These are phyloP conservation scores for Yponomeuta plumbellus DNA, from an alignment of 2,888 invertebrate species.

Conservation along the genomic window DNA sequence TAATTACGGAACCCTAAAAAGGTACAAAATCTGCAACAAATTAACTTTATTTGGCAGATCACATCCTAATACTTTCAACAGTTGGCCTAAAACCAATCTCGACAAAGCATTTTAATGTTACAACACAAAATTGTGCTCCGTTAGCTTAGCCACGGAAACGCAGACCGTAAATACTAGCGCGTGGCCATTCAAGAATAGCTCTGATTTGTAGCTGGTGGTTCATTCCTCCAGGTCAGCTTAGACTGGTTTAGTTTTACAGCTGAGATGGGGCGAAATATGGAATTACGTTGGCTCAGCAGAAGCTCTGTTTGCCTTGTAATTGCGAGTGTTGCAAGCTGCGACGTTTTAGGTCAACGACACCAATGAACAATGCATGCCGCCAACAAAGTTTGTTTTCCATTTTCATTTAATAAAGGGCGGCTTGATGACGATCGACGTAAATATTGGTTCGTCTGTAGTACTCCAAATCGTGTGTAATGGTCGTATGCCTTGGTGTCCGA, in stretches of 20 bases:
- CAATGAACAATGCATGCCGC: background rate
- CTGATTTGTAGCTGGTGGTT: background rate
- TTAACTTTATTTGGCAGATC: background rate
- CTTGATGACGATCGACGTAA: background rate
- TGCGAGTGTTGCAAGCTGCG: background rate
- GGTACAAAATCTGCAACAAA: too few species aligned
- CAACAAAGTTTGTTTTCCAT: background rate
- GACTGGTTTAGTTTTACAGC: background rate
- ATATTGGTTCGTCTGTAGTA: too few species aligned
- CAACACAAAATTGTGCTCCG: constrained; percentile 7
- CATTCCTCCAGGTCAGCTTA: background rate
- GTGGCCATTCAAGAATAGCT: background rate
- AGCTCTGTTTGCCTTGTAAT: background rate
- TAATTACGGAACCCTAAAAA: too few species aligned
- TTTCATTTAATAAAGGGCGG: background rate
- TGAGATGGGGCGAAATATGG: background rate
- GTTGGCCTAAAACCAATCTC: background rate
- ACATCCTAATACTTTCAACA: background rate
- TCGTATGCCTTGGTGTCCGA: too few species aligned
- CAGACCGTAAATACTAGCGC: background rate
- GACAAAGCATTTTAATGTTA: background rate
- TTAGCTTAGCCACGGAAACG: constrained; percentile 7
- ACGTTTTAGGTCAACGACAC: background rate
- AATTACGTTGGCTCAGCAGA: background rate
- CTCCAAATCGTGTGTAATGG: too few species aligned